Evolutionary conservation across 2,113 vertebrate species (phyloP).

Genomic region (Apodemus sylvaticus): DNA sequence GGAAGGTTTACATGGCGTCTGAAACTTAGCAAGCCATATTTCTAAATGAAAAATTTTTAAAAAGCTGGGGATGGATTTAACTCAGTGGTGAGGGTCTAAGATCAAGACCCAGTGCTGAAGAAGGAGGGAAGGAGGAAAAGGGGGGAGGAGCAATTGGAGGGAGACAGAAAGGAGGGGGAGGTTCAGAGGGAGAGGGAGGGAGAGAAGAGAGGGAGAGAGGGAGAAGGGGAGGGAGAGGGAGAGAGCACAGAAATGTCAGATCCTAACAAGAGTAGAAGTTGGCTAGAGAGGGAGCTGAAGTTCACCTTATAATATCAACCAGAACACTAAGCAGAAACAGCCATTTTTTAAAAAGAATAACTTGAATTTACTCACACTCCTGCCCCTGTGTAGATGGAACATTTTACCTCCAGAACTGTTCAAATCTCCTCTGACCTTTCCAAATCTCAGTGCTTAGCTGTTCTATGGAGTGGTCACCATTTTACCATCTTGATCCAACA

Average conservation of each 20-base stretch:
- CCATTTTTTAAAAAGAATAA: neutral
- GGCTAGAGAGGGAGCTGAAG: neutral
- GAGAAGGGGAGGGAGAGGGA: neutral
- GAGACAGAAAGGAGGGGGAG: neutral
- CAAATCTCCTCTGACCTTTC: neutral
- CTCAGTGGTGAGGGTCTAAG: neutral
- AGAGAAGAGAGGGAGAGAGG: neutral
- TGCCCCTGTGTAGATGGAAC: neutral
- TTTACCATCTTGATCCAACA: neutral
- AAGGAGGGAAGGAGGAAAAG: neutral
- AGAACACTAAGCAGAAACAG: neutral
- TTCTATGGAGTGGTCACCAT: neutral
- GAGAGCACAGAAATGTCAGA: neutral
- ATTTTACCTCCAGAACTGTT: neutral
- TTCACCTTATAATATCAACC: neutral
- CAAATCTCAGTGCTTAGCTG: neutral
- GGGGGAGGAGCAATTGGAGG: neutral
- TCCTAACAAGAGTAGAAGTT: neutral
- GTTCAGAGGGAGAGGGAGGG: rapidly evolving
- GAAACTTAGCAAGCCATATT: neutral
- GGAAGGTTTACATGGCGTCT: neutral
- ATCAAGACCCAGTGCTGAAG: neutral
- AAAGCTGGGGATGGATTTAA: neutral
- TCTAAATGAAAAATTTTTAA: neutral
- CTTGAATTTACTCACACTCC: neutral